Evolutionary conservation across 2,113 vertebrate species (phyloP), one percentile per base, ranked within the genome.

Genomic region (Zosterops lateralis): DNA sequence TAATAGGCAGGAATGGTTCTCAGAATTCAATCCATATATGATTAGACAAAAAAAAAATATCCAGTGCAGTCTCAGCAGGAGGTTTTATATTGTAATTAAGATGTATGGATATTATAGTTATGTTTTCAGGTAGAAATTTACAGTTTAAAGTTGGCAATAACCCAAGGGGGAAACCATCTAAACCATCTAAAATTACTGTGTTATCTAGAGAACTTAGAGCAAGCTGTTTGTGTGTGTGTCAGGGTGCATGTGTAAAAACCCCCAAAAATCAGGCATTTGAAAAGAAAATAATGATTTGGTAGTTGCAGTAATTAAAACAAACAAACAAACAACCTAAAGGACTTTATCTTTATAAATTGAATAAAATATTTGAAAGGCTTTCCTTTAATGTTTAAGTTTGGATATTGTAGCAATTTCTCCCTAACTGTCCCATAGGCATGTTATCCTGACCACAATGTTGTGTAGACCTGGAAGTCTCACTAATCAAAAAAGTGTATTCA

Each of bases 391-490:
- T 87, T 79, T 42, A 42, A 13, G 9, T 67, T 61, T 61, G 26
- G 3, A 19, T 79, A 24, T 45, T 80, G 15, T 38, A 45, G 21
- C 15, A 44, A 34, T 19, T 57, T 71, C 17, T 76, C 15, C 31
- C 13, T 79, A 16, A 13, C 38, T 10, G 32, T 74, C 29, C 42
- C 47, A 4, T 1, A 9, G 76, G 7, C 6, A 1, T 29, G 42
- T 36, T 42, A 3, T 48, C 20, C n/a, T 81, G 45, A 47, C 10
- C 12, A 3, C 0, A 4, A 62, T 0, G 0, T 26, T 68, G 48
- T 56, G n/a, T 31, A 67, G 77, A 15, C 17, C 24, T 45, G 18
- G 21, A 38, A 81, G 31, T 60, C 53, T 70, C 19, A 4, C 9
- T 45, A 14, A 18, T 20, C 36, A 31, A 28, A 34, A 11, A 48